Conservation (phyloP, 2,888 invertebrate species). For the Cryptocephalus primarius region DNA sequence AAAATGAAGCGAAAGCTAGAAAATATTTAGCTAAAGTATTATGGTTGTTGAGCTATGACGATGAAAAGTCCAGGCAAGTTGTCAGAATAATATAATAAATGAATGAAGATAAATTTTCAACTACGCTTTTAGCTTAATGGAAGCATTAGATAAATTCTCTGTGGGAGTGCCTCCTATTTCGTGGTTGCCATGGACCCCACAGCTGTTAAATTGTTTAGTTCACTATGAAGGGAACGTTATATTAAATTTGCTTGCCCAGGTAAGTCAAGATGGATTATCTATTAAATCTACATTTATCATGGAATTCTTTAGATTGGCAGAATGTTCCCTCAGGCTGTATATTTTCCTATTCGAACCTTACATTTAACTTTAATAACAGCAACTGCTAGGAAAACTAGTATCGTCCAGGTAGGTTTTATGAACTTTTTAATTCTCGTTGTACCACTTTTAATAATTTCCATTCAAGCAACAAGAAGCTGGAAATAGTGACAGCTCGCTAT, state of each 20-base stretch:
- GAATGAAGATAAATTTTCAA: not conserved
- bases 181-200: conserved; percentile 97
- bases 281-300: too few relatives aligned
- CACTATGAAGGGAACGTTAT: conserved; percentile 86
- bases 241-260: conserved; percentile 79
- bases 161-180: conserved; percentile 88
- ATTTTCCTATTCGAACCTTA: conserved; percentile 89
- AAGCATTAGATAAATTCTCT: conserved; percentile 85
- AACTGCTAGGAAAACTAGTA: conserved; percentile 53
- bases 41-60: conserved; percentile 90
- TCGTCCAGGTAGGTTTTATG: conserved; percentile 18
- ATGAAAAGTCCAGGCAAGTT: conserved; percentile 51
- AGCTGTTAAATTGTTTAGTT: conserved; percentile 82
- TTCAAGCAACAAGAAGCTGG: too few relatives aligned
- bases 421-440: too few relatives aligned
- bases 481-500: too few relatives aligned
- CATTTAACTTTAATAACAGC: conserved; percentile 86
- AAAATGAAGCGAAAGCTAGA: conserved; percentile 88
- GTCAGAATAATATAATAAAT: too few relatives aligned
- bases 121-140: conserved; percentile 52
- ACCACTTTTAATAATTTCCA: too few relatives aligned
- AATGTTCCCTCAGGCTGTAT: conserved; percentile 93
- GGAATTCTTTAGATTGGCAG: conserved; percentile 59
- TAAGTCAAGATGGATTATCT: conserved; percentile 27
- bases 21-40: conserved; percentile 92